A percentile compares a stretch with the other conserved stretches of the same genome.
Conservation (phyloP, 1,140 invertebrate genomes). For the Cylas formicarius region DNA sequence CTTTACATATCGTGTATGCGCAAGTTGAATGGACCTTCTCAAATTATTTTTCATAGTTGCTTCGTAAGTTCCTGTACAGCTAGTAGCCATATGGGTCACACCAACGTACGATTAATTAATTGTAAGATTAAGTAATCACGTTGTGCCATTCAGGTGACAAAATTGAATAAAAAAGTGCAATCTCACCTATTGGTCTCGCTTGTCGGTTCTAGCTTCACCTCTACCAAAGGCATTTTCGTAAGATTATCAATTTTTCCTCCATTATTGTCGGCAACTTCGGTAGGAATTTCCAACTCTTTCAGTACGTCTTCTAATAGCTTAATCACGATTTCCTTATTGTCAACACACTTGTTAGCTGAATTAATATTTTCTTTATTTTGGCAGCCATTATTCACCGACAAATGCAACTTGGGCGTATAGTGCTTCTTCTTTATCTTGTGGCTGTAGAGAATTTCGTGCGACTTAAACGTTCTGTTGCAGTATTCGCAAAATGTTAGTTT, state of each 20-base stretch:
- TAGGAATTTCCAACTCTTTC: conserved; percentile 27
- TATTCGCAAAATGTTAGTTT: conserved; percentile 41
- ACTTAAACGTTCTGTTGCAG: conserved; percentile 41
- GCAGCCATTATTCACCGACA: background rate
- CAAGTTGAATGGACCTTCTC: no score
- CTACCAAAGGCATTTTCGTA: conserved; percentile 2
- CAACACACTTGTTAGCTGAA: conserved; percentile 10
- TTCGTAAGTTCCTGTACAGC: no score
- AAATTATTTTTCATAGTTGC: no score
- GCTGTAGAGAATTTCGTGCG: conserved; percentile 39
- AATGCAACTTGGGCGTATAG: conserved; percentile 34
- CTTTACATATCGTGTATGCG: no score
- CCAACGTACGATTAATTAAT: no score
- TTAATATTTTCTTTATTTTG: conserved; percentile 15
- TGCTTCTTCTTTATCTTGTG: conserved; percentile 42
- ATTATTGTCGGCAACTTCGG: conserved; percentile 17
- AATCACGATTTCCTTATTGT: conserved; percentile 31
- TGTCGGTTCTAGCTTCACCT: conserved; percentile 6
- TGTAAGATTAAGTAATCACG: no score
- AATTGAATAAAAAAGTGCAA: background rate
- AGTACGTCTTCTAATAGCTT: conserved; percentile 38
- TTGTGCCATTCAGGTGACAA: background rate
- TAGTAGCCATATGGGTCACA: no score
- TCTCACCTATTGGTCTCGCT: conserved; percentile 5
- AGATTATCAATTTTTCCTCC: conserved; percentile 8